Percentiles rank a stretch among this genome's conserved stretches.
Evolutionary conservation across 2,113 vertebrate genomes (phyloP).

Genomic region (Coturnix japonica): DNA sequence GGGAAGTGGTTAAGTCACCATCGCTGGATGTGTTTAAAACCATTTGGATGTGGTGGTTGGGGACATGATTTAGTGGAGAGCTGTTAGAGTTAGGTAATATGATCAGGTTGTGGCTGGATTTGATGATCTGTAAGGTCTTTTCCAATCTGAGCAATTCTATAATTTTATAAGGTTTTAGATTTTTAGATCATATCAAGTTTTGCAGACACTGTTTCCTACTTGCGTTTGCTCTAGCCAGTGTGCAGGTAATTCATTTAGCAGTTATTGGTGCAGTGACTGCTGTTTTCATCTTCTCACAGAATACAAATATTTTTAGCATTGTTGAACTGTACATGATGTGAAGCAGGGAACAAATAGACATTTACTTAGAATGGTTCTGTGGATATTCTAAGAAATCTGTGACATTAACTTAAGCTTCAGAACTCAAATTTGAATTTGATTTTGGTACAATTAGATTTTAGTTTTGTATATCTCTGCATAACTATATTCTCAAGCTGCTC

Average conservation of each 20-base stretch:
- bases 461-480: neutral
- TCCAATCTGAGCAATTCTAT: too few species aligned
- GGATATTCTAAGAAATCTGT: neutral
- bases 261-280: neutral
- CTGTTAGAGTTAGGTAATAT: too few species aligned
- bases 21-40: too few species aligned
- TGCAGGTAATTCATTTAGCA: neutral
- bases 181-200: neutral
- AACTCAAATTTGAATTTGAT: neutral
- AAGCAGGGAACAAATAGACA: neutral
- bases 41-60: too few species aligned
- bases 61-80: too few species aligned
- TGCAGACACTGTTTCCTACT: neutral
- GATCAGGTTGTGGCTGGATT: too few species aligned
- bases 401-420: neutral
- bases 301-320: neutral
- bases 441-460: neutral
- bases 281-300: neutral
- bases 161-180: neutral
- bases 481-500: neutral
- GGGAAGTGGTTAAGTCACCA: too few species aligned
- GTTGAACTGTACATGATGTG: neutral
- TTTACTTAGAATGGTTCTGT: neutral
- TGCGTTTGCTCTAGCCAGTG: neutral
- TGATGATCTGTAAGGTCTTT: too few species aligned